A percentile compares a stretch with the other conserved stretches of the same genome.
phyloP scores from a whole-genome alignment of 1,140 invertebrate species.

The Halesus radiatus region DNA sequence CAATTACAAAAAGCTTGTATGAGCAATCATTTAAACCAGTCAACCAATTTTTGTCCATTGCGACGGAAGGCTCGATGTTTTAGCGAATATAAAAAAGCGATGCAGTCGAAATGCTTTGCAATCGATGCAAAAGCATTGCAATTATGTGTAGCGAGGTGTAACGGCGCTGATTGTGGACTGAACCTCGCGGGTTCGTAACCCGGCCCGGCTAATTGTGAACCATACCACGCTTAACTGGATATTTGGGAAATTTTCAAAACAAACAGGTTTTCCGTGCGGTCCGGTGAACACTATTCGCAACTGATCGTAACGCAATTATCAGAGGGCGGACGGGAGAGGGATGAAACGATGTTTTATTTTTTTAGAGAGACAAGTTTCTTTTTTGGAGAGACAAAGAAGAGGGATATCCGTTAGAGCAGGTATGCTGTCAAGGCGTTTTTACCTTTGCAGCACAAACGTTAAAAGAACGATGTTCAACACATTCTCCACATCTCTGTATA shows the following conservation, averaged over 20 bases:
- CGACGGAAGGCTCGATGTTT: neutral
- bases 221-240: conserved; percentile 9
- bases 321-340: neutral
- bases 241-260: conserved; percentile 67
- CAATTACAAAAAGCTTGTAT: neutral
- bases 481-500: too few relatives aligned
- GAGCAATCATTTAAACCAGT: neutral
- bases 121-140: conserved; percentile 42
- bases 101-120: neutral
- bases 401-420: too few relatives aligned
- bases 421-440: too few relatives aligned
- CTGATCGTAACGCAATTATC: conserved; percentile 71
- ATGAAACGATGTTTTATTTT: too few relatives aligned
- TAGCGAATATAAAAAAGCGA: conserved; percentile 6
- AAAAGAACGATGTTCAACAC: too few relatives aligned
- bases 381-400: too few relatives aligned
- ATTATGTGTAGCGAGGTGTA: conserved; percentile 36
- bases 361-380: too few relatives aligned
- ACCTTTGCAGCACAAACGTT: too few relatives aligned
- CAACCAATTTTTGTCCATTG: neutral
- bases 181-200: neutral
- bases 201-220: conserved; percentile 61
- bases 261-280: conserved; percentile 71
- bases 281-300: conserved; percentile 70
- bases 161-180: conserved; percentile 35